Conservation (phyloP, 2,113 vertebrate genomes). For the Petroica traversi region DNA sequence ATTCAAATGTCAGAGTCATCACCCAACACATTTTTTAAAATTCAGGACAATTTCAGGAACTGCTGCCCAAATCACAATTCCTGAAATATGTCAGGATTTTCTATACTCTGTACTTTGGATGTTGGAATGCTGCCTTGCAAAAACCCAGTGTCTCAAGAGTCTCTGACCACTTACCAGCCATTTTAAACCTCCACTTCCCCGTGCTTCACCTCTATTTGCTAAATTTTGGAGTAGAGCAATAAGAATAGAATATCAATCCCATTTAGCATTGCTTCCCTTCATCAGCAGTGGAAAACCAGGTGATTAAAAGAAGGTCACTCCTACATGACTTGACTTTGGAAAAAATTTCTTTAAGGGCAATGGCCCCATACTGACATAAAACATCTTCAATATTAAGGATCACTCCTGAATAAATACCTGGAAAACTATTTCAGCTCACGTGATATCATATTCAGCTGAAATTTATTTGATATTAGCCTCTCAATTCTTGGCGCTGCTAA, state of each 20-base stretch:
- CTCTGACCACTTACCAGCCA: not conserved
- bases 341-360: not conserved
- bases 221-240: not conserved
- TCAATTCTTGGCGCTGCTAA: not conserved
- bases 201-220: not conserved
- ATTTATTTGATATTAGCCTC: not conserved
- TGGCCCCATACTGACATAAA: not conserved
- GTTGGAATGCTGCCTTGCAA: not conserved
- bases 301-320: not conserved
- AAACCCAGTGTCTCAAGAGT: not conserved
- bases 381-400: not conserved
- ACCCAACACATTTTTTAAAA: not conserved
- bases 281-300: not conserved
- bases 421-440: not conserved
- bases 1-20: not conserved
- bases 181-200: not conserved
- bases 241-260: not conserved
- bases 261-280: not conserved
- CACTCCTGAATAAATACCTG: not conserved
- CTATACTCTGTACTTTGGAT: accelerated
- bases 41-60: not conserved
- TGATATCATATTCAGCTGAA: not conserved
- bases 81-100: not conserved
- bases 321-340: not conserved
- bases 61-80: not conserved